Conservation (phyloP, 92 coral and sea anemone species). For the Palythoa caribaeorum region DNA sequence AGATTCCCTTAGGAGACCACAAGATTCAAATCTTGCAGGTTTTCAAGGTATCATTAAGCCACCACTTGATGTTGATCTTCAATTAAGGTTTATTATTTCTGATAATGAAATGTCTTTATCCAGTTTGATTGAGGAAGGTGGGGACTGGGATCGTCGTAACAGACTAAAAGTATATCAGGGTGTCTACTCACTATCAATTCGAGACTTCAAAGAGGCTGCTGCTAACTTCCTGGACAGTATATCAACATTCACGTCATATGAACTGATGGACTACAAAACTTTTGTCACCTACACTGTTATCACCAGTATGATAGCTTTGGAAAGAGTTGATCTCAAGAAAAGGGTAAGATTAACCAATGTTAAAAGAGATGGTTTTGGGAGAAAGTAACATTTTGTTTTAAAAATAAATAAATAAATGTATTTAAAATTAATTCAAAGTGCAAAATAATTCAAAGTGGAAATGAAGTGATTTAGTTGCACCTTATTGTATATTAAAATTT, state of each 20-base stretch:
- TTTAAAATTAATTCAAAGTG: no score
- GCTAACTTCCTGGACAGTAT: conserved; percentile 93
- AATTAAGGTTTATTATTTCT: background rate
- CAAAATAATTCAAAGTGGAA: no score
- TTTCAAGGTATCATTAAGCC: no score
- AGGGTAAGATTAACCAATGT: conserved; percentile 58
- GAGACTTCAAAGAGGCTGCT: conserved; percentile 97
- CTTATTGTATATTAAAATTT: no score
- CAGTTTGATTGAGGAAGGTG: conserved; percentile 97
- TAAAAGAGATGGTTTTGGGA: background rate
- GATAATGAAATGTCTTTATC: background rate
- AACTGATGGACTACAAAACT: conserved; percentile 94
- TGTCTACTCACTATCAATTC: conserved; percentile 88
- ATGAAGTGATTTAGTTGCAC: no score
- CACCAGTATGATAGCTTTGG: conserved; percentile 92
- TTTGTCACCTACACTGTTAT: conserved; percentile 94
- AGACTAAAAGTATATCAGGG: conserved; percentile 98
- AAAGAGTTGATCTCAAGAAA: conserved; percentile 88
- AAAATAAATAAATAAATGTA: no score
- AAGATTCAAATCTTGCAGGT: no score
- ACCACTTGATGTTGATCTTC: no score
- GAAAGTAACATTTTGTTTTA: background rate
- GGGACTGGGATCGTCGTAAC: conserved; percentile 99
- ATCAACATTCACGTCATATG: conserved; percentile 97
- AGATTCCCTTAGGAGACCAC: no score